A percentile compares a stretch with the other conserved stretches of the same genome.
phyloP scores from a whole-genome alignment of 2,113 vertebrate species.

The Ptilonorhynchus violaceus region DNA sequence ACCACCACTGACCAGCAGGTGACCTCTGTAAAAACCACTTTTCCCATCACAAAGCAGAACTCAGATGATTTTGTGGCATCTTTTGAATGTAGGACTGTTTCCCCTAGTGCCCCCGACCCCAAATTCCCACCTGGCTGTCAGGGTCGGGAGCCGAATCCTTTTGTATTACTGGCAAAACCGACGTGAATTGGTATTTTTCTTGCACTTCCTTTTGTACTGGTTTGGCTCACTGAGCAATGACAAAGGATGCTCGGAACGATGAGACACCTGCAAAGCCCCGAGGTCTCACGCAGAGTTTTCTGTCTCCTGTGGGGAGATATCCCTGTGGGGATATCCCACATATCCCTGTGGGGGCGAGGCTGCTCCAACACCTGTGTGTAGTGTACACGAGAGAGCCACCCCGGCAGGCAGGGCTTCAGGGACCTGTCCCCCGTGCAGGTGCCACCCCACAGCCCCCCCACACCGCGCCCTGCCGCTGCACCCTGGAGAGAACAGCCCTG shows the following conservation, averaged over 20 bases:
- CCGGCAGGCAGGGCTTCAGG: not conserved
- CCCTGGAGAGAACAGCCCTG: not conserved
- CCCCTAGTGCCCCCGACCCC: not conserved
- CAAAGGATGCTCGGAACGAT: slow-evolving; percentile 39
- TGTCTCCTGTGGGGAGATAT: not conserved
- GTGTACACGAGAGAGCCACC: not conserved
- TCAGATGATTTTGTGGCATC: not conserved
- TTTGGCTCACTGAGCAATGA: slow-evolving; percentile 39
- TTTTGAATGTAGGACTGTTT: slow-evolving; percentile 35
- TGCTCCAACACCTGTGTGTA: no score
- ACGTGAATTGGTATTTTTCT: not conserved
- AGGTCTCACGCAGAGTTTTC: not conserved
- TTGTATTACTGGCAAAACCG: not conserved
- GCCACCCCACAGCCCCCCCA: not conserved
- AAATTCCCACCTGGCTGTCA: slow-evolving; percentile 7
- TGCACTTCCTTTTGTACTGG: slow-evolving; percentile 53
- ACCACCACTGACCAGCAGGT: not conserved
- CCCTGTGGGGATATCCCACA: not conserved
- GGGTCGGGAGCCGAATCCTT: not conserved
- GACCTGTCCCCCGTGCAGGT: not conserved
- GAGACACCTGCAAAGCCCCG: not conserved
- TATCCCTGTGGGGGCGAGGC: not conserved
- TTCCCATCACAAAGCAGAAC: not conserved
- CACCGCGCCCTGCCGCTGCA: not conserved
- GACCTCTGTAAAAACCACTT: not conserved